These are phyloP conservation scores for Heterotis niloticus DNA, from an alignment of 2,113 vertebrate genomes.

Conservation along the genomic window DNA sequence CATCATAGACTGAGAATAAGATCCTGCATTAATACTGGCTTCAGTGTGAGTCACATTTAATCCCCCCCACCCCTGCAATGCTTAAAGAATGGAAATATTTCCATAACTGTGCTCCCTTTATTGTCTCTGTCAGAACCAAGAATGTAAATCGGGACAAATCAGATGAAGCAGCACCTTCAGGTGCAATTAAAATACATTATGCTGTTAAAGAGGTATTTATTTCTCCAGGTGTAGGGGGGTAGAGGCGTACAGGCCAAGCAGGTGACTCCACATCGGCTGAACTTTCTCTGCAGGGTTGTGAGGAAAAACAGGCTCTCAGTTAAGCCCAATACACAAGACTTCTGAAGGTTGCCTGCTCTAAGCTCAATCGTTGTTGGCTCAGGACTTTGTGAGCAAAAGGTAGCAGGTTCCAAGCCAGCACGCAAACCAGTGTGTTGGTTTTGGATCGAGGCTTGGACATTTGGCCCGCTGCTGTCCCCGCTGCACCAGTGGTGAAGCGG, in stretches of 20 bases:
- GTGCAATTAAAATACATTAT: constrained; percentile 24
- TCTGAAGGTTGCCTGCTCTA: not conserved
- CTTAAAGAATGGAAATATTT: constrained; percentile 16
- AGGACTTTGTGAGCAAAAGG: not conserved
- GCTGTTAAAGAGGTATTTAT: constrained; percentile 13
- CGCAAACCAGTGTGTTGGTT: not conserved
- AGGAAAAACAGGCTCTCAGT: not conserved
- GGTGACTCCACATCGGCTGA: not conserved
- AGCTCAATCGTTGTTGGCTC: not conserved
- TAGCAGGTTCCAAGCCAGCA: not conserved
- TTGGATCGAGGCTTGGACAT: not conserved
- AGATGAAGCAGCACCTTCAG: constrained; percentile 24
- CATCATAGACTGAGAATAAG: not conserved
- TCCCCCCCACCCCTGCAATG: constrained; percentile 10
- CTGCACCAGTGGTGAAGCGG: too few relatives aligned
- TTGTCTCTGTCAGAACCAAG: constrained; percentile 29
- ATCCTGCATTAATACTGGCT: not conserved
- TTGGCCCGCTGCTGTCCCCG: not conserved
- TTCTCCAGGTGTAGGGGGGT: not conserved
- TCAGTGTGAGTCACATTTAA: constrained; percentile 24
- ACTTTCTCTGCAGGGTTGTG: not conserved
- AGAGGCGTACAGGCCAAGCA: not conserved
- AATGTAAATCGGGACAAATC: constrained; percentile 16
- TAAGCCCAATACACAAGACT: not conserved
- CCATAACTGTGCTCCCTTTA: constrained; percentile 28